Percentiles rank a stretch among this genome's conserved stretches.
phyloP scores from a whole-genome alignment of 1,140 invertebrate genomes.

The Lordiphosa clarofinis region DNA sequence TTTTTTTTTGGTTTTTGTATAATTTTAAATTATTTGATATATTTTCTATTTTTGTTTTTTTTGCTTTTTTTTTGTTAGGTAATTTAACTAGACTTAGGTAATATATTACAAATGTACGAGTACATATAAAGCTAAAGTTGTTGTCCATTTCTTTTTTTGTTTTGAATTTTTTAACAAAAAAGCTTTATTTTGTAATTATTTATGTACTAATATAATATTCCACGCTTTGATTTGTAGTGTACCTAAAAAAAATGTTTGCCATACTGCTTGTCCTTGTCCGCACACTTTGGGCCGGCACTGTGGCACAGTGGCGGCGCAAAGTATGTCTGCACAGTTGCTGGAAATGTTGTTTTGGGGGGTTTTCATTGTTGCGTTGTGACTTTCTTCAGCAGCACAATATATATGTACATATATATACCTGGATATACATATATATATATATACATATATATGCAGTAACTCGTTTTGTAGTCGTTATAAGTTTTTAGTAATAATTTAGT shows the following conservation, averaged over 20 bases:
- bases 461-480: no score
- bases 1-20: conserved; percentile 37
- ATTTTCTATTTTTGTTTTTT: conserved; percentile 30
- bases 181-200: conserved; percentile 44
- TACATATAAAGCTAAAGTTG: conserved; percentile 78
- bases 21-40: conserved; percentile 53
- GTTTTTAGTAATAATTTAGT: no score
- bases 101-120: conserved; percentile 79
- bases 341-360: conserved; percentile 24
- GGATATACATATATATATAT: conserved; percentile 23
- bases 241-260: conserved; percentile 60
- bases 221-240: conserved; percentile 75
- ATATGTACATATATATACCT: conserved; percentile 34
- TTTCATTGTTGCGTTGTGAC: conserved; percentile 71
- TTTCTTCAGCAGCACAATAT: conserved; percentile 76
- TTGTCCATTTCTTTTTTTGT: conserved; percentile 58
- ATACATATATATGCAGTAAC: conserved; percentile 9
- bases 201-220: conserved; percentile 72
- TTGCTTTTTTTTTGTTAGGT: conserved; percentile 46
- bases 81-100: conserved; percentile 77
- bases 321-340: conserved; percentile 17
- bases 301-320: conserved; percentile 28
- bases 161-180: conserved; percentile 61
- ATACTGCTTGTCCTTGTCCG: conserved; percentile 16
- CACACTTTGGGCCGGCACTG: conserved; percentile 41